Evolutionary conservation across 2,113 vertebrate species (phyloP), one percentile per base, ranked within the genome.

Genomic region (Phoenicopterus ruber): DNA sequence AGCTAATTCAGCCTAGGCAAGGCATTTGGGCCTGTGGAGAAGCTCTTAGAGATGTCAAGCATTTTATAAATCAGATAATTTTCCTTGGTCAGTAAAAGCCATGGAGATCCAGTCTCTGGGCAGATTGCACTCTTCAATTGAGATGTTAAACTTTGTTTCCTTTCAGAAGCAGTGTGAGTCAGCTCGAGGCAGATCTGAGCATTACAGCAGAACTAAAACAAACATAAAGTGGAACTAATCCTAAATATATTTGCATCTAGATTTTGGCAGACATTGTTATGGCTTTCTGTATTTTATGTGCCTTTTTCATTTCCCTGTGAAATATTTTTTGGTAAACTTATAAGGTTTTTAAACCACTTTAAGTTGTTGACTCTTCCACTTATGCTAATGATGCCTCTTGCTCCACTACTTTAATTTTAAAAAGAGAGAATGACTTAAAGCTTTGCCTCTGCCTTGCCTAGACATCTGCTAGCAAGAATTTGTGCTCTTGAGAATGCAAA

Each of bases 161-260:
- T 88, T 73, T 90, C 86, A 91, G 81, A 65, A 93, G 93, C 38
- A 6, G 62, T 4, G 6, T 89, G 95, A 97, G 94, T 97, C 96
- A 91, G 96, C 96, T 95, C 78, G 84, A 36, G 95, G 96, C 89
- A 34, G 70, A 77, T 81, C 87, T 62, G 2, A 80, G 89, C 89
- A 40, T 72, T 71, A 83, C 1, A 89, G 94, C 8, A 17, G 94
- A 97, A 96, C 95, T 93, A 88, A 95, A 97, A 90, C 96, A 96
- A 95, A 93, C 91, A 92, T 93, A 73, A 95, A 96, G 93, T 95
- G 95, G 93, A 97, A 97, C 95, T 86, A 90, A 93, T 95, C 78
- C 91, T 70, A 95, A 93, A 94, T 94, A 83, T 82, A 94, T 96
- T 93, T 96, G 89, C 96, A 91, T 95, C 95, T 74, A 73, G 93